Conservation (phyloP, 2,888 invertebrate species). For the Aphrophora alni region DNA sequence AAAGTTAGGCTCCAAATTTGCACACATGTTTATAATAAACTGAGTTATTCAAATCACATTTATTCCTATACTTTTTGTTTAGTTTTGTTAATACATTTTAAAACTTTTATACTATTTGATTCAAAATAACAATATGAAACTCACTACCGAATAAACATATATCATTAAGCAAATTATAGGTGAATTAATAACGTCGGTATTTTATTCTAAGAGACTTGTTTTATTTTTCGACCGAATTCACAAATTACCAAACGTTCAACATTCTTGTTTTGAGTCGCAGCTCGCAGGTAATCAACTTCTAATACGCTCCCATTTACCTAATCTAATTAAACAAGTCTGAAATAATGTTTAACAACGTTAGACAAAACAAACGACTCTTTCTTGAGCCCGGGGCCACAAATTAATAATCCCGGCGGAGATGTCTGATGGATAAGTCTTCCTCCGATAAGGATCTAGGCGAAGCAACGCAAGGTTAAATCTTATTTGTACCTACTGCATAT, state of each 20-base stretch:
- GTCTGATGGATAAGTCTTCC: constrained; percentile 4
- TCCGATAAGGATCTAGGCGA: neutral
- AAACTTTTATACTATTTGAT: too few relatives aligned
- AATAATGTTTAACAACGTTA: constrained; percentile 2
- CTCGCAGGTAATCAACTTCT: too few relatives aligned
- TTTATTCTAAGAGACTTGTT: too few relatives aligned
- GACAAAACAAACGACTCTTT: neutral
- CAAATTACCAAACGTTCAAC: neutral
- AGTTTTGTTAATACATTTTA: too few relatives aligned
- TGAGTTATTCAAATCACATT: too few relatives aligned
- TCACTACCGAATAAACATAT: too few relatives aligned
- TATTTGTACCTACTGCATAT: constrained; percentile 9
- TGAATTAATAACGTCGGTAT: neutral
- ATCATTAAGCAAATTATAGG: neutral
- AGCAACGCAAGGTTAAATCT: neutral
- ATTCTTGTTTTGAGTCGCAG: neutral
- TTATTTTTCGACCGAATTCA: too few relatives aligned
- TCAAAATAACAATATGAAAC: too few relatives aligned
- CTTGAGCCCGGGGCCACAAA: neutral
- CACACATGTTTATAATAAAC: too few relatives aligned
- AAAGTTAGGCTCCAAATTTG: too few relatives aligned
- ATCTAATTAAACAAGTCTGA: constrained; percentile 1
- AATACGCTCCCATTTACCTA: constrained; percentile 6
- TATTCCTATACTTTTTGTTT: too few relatives aligned
- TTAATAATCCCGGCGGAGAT: neutral